Base-by-base conservation (phyloP, 1,140 invertebrate species). In the Lepidurus arcticus region DNA sequence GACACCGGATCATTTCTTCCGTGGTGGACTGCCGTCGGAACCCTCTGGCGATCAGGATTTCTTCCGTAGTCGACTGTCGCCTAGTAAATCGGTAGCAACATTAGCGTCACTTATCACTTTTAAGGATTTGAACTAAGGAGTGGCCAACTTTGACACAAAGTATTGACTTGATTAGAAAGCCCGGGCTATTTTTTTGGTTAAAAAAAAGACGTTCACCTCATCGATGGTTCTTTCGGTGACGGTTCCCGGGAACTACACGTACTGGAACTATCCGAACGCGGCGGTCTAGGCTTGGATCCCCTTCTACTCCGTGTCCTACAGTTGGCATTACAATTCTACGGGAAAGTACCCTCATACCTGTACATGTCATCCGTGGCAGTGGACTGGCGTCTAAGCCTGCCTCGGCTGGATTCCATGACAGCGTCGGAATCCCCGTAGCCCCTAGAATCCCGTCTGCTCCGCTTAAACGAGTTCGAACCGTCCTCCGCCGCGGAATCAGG, bases 1-100 rank as follows among this genome's bases (percentile, higher is more conserved):
- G 87, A 83, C 94, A 95, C 7, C 94, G 87, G 73, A 95, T 95
- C 91, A 94, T 95, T 84, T 96, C 94, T 82, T 96, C 94, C 0
- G 93, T 95, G 1, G 94, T 95, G 1, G 92, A 94, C 82, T 96
- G 94, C 44, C 94, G 88, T 1, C 94, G 88, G 85, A 96, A 96
- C 43, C 94, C 94, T 65, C 93, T 88, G 1, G 94, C 93, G 81
- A 95, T 95, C 16, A 96, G 85, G 81, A 96, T 96, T 85, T 96
- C 94, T 84, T 95, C 93, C 1, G 94, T 95, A 1, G 94, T 95
- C 9, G 93, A 95, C 86, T 95, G 94, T 81, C 94, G 86, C 80
- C 94, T 81, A 16, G 45, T 47, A 47, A 47, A 16, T 47, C 45
- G 4, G 16, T 47, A 47, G 45, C 21, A 65, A 16, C 53, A n/a